Base-by-base conservation (phyloP, 2,888 invertebrate species). In the Siphonodentalium dalli region DNA sequence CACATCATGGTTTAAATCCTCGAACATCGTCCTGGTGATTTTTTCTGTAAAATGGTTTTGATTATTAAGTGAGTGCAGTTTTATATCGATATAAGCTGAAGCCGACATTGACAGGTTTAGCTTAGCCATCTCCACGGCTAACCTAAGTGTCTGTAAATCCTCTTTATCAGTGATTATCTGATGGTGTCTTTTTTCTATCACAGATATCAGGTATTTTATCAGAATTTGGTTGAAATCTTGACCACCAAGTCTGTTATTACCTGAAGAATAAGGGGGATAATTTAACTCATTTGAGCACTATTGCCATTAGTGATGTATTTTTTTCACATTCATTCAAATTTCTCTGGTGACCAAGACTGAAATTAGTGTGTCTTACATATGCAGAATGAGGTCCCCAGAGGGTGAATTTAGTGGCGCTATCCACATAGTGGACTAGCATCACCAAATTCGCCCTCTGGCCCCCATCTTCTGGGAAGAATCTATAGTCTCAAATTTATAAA, bases 171-270 rank as follows among this genome's bases (percentile, higher is more conserved):
- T 68, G 20, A 84, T 54, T 3, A 42, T 53, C 28, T 67, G 63
- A 1, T 66, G 66, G 46, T 69, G 77, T 41, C 72, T 58, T n/a
- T 69, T 57, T 29, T 74, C 62, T 31, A 83, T 75, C 1, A 64
- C 52, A 13, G 56, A 54, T 47, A 65, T 56, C 4, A 84, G 43
- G 57, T 80, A 70, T 11, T 72, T 59, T 49, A 82, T 71, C 13
- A 84, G 68, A 23, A 82, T 69, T 54, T 83, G 79, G 61, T 84
- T 85, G 70, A 85, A 84, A 62, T 85, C 85, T 59, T 85, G 84
- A 3, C 85, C 85, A 13, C 85, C 85, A 3, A 85, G 71, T 43
- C 82, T 79, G 65, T 85, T 85, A 66, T 85, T 85, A 35, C 84
- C 79, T 77, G 60, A 8, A 65, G 50, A 26, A 8, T n/a, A 24